A percentile compares a stretch with the other conserved stretches of the same genome.
phyloP scores from a whole-genome alignment of 2,888 invertebrate genomes.

The Blera fallax region DNA sequence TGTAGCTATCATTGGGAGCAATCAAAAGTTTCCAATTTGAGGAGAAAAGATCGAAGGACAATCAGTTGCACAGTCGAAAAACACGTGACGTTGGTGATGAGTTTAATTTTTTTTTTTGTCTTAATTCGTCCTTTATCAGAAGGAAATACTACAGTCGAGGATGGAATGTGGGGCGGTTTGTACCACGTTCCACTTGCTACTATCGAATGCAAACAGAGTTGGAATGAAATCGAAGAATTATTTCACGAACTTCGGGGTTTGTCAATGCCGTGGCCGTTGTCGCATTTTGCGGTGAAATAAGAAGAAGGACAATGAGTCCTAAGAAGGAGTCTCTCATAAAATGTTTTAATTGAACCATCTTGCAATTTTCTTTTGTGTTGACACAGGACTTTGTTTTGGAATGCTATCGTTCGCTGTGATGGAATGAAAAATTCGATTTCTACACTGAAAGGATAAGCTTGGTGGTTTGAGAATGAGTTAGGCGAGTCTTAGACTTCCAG shows the following conservation, averaged over 20 bases:
- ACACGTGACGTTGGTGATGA: slow-evolving; percentile 68
- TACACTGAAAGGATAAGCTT: slow-evolving; percentile 28
- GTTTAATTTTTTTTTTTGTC: slow-evolving; percentile 24
- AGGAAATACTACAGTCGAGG: neutral
- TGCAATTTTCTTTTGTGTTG: slow-evolving; percentile 67
- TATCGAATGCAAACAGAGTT: slow-evolving; percentile 60
- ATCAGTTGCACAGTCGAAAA: slow-evolving; percentile 66
- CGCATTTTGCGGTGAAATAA: neutral
- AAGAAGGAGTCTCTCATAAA: slow-evolving; percentile 50
- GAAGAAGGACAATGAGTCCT: neutral
- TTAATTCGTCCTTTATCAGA: slow-evolving; percentile 36
- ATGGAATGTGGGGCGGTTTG: slow-evolving; percentile 3
- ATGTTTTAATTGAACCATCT: slow-evolving; percentile 68
- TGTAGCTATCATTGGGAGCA: slow-evolving; percentile 50
- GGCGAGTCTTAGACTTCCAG: too few species aligned
- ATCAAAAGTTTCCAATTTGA: slow-evolving; percentile 68
- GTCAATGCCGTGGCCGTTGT: slow-evolving; percentile 23
- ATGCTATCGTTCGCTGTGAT: slow-evolving; percentile 55
- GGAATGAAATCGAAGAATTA: slow-evolving; percentile 27
- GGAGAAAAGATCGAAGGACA: slow-evolving; percentile 57
- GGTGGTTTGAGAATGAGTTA: neutral
- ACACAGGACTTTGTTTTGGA: slow-evolving; percentile 58
- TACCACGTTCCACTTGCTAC: slow-evolving; percentile 19
- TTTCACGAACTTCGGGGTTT: slow-evolving; percentile 33
- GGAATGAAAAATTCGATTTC: neutral